Base-by-base conservation (phyloP, 92 coral and sea anemone genomes). In the Palythoa caribaeorum region DNA sequence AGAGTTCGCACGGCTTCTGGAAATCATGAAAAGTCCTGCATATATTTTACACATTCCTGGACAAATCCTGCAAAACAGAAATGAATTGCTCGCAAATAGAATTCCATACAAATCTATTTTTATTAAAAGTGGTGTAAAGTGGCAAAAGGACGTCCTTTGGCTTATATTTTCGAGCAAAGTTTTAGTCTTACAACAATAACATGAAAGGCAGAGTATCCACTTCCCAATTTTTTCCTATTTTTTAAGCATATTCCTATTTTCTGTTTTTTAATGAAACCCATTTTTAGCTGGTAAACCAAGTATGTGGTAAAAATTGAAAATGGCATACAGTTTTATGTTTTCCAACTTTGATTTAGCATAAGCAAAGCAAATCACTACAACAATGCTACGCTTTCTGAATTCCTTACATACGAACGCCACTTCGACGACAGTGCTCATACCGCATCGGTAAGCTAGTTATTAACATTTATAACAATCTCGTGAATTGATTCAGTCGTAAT, bases 151-250 rank as follows among this genome's bases (percentile, higher is more conserved):
- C 17, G 73, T 68, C 17, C 73, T 11, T 68, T 68, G 20, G 73
- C 73, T 68, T 68, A 68, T 38, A 68, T 68, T 68, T 68, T 68
- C 73, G 20, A 68, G 20, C 17, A 68, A 68, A 68, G 17, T 68
- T 68, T 68, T 68, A 68, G 73, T 68, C 73, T 68, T 38, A 68
- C 73, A 68, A 68, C 73, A 68, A 68, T 68, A 68, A 68, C 73
- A 59, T 59, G 65, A 59, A 59, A 59, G 65, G 65, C 65, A 59
- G 13, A n/a, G n/a, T 59, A 19, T 59, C 65, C 65, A 59, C n/a
- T 59, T 59, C 65, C 65, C 16, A 59, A n/a, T 59, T 59, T 59
- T 59, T 59, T 59, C 65, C n/a, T 59, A 59, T 59, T 59, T 59
- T 59, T 59, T 59, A 59, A 59, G 16, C 13, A 59, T 59, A 59